Evolutionary conservation across 2,113 vertebrate genomes (phyloP).

Genomic region (Psilopsiagon aymara): DNA sequence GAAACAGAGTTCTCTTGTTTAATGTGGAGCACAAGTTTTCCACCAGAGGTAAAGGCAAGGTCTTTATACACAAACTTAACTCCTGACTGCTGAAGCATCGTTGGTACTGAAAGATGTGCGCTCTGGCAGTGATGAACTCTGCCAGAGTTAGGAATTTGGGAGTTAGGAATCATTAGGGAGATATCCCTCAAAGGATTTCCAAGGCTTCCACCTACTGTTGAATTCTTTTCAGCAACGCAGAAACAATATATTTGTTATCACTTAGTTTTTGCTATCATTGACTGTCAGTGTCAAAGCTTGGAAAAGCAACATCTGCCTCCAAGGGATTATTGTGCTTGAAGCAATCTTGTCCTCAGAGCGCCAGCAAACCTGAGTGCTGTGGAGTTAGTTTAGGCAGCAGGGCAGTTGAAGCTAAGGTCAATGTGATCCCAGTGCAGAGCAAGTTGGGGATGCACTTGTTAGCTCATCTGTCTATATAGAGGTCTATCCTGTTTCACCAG

Average conservation of each 20-base stretch:
- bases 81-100: slow-evolving; percentile 13
- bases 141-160: neutral
- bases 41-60: neutral
- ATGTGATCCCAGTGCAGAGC: neutral
- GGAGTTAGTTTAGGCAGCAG: neutral
- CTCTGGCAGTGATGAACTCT: neutral
- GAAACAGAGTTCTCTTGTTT: slow-evolving; percentile 53
- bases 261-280: slow-evolving; percentile 17
- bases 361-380: neutral
- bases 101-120: neutral
- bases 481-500: neutral
- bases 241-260: neutral
- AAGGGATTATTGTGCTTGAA: neutral
- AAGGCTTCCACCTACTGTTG: slow-evolving; percentile 42
- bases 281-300: slow-evolving; percentile 8
- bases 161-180: neutral
- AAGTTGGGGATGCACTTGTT: neutral
- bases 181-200: slow-evolving; percentile 42
- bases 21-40: slow-evolving; percentile 27
- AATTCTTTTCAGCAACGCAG: neutral
- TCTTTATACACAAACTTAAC: slow-evolving; percentile 1
- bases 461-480: neutral
- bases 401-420: neutral
- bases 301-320: slow-evolving; percentile 14
- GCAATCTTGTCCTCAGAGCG: neutral